phyloP scores from a whole-genome alignment of 2,888 invertebrate species.

The Iphiclides podalirius region DNA sequence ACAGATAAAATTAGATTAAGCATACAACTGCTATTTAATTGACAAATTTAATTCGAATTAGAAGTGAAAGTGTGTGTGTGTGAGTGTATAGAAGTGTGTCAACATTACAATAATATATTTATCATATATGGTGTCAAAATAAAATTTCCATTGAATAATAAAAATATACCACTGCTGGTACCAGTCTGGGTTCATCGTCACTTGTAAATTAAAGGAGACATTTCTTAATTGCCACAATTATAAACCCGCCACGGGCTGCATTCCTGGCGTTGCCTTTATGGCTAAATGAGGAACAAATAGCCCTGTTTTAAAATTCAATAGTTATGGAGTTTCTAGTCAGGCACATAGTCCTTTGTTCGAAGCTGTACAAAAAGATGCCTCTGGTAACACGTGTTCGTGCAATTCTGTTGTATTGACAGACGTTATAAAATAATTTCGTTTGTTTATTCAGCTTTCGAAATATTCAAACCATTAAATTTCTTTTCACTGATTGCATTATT shows the following conservation, averaged over 20 bases:
- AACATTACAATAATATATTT: no score
- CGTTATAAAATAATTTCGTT: no score
- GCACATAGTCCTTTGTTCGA: constrained; percentile 17
- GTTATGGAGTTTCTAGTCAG: constrained; percentile 5
- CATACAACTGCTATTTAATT: no score
- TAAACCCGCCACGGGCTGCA: constrained; percentile 53
- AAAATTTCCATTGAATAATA: background rate
- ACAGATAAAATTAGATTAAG: no score
- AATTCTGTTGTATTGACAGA: constrained; percentile 14
- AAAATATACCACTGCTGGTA: constrained; percentile 20
- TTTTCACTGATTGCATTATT: no score
- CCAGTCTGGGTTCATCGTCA: constrained; percentile 39
- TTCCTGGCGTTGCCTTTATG: constrained; percentile 38
- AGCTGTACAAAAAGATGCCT: constrained; percentile 12
- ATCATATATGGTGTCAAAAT: no score
- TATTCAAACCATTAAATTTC: no score
- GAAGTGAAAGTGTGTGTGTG: no score
- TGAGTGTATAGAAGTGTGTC: no score
- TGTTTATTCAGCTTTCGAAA: no score
- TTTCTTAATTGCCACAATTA: constrained; percentile 68
- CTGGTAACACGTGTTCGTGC: constrained; percentile 14
- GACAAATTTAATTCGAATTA: no score
- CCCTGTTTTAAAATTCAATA: constrained; percentile 30
- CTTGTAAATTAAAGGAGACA: constrained; percentile 57
- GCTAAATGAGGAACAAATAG: constrained; percentile 28